These are phyloP conservation scores for Cheilosia urbana DNA, from an alignment of 2,888 invertebrate genomes.

Conservation along the genomic window DNA sequence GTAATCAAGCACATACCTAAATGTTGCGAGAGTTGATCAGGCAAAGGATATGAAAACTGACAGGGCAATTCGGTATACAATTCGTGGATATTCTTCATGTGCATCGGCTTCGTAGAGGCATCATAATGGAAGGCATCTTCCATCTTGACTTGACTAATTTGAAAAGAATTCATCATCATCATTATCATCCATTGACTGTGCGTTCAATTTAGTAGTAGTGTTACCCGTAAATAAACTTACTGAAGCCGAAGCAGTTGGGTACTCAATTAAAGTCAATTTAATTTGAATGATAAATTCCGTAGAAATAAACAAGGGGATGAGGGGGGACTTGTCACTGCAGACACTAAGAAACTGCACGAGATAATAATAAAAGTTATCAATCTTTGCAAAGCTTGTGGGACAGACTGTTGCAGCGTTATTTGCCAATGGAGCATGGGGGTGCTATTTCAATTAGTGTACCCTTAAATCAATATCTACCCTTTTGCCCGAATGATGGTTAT, in stretches of 20 bases:
- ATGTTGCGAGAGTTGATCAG: neutral
- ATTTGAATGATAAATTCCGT: constrained; percentile 51
- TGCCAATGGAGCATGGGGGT: no score
- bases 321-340: neutral
- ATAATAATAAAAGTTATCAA: neutral
- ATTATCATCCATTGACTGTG: constrained; percentile 17
- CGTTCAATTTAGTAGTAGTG: constrained; percentile 27
- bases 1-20: no score
- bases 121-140: constrained; percentile 1
- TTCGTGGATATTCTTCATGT: neutral
- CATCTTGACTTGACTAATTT: constrained; percentile 14
- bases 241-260: constrained; percentile 22
- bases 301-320: neutral
- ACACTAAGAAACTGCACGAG: constrained; percentile 8
- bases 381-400: neutral
- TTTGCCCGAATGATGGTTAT: no score
- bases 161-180: constrained; percentile 12
- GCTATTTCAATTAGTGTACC: no score
- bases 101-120: neutral
- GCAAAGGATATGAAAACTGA: neutral
- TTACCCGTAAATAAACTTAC: constrained; percentile 7
- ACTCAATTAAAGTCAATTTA: constrained; percentile 70
- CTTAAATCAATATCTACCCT: no score
- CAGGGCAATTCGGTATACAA: neutral
- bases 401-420: neutral